Percentiles rank a stretch among this genome's conserved stretches.
Evolutionary conservation across 2,888 invertebrate species (phyloP).

Genomic region (Macrophya alboannulata): DNA sequence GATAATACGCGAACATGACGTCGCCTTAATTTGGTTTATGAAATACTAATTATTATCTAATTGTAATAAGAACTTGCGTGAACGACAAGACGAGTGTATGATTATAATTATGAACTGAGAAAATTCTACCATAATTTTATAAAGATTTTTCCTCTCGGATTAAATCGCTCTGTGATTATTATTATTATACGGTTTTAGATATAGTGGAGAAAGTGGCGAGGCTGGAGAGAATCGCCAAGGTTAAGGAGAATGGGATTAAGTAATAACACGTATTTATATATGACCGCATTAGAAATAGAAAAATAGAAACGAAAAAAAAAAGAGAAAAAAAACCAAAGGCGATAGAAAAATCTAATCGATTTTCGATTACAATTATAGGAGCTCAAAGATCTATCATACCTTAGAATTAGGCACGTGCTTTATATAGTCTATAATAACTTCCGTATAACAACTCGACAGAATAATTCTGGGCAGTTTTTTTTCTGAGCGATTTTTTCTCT

Average conservation of each 20-base stretch:
- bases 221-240: not conserved
- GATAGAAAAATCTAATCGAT: not conserved
- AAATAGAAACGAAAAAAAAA: not conserved
- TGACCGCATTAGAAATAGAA: constrained; percentile 19
- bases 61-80: not conserved
- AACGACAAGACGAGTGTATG: not conserved
- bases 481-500: not conserved
- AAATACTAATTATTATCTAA: not conserved
- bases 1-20: not conserved
- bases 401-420: not conserved
- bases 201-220: constrained; percentile 9
- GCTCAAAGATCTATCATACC: not conserved
- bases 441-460: not conserved
- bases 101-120: too few relatives aligned
- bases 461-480: not conserved
- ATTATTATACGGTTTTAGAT: constrained; percentile 12
- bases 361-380: not conserved
- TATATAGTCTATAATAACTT: not conserved
- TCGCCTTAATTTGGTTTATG: not conserved
- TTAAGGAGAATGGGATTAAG: constrained; percentile 31
- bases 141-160: too few relatives aligned
- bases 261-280: constrained; percentile 11
- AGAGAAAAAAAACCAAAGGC: not conserved
- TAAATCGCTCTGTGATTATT: not conserved
- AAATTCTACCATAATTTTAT: too few relatives aligned